Percentiles rank a stretch among this genome's conserved stretches.
phyloP scores from a whole-genome alignment of 1,140 invertebrate species.

The Trinorchestia longiramus region DNA sequence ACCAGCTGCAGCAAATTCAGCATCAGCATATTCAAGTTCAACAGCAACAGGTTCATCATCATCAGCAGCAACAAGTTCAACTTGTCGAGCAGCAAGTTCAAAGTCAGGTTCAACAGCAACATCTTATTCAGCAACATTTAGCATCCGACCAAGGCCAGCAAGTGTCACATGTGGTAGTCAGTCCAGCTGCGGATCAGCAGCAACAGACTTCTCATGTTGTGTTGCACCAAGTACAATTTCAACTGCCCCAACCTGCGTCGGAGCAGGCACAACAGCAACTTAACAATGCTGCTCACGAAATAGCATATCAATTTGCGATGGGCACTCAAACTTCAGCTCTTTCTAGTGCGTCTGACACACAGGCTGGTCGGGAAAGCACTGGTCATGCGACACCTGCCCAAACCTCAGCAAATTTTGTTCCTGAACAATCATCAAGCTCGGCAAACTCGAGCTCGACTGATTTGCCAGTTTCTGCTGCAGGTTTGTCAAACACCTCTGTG shows the following conservation, averaged over 20 bases:
- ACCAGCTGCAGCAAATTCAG: not conserved
- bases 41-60: not conserved
- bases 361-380: not conserved
- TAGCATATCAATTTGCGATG: not conserved
- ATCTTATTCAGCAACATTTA: not conserved
- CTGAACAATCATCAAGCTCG: not conserved
- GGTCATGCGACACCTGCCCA: not conserved
- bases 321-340: not conserved
- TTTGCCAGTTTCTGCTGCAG: not conserved
- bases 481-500: not conserved
- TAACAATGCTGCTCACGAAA: not conserved
- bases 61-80: not conserved
- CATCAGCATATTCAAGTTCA: not conserved
- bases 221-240: conserved; percentile 11
- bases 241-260: not conserved
- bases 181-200: not conserved
- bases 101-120: not conserved
- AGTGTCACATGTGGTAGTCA: not conserved
- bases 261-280: not conserved
- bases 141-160: not conserved
- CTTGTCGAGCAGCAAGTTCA: not conserved
- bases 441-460: not conserved
- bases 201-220: not conserved
- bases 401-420: not conserved
- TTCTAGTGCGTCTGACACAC: not conserved